Percentiles rank a stretch among this genome's conserved stretches.
These are phyloP conservation scores for Galagoides demidoff DNA, from an alignment of 2,797 vertebrate species.

Conservation along the genomic window DNA sequence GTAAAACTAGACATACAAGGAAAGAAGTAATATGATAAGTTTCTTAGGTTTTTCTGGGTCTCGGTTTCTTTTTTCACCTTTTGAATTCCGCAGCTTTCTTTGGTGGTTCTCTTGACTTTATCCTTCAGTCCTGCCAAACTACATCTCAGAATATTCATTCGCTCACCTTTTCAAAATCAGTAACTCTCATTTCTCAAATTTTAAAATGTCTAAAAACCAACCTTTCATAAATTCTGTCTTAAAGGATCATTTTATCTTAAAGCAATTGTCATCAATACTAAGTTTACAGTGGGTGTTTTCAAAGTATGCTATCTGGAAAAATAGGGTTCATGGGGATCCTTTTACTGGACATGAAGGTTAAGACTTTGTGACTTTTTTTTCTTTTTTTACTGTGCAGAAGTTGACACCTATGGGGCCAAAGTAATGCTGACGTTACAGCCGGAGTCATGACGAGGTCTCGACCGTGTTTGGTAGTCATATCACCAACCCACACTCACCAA, in stretches of 20 bases:
- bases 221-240: not conserved
- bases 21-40: not conserved
- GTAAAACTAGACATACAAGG: no score
- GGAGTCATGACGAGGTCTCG: not conserved
- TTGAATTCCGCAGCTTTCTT: not conserved
- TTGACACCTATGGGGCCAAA: not conserved
- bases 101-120: not conserved
- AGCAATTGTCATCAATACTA: not conserved
- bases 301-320: not conserved
- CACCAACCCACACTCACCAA: not conserved
- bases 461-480: not conserved
- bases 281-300: not conserved
- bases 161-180: not conserved
- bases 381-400: not conserved
- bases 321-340: rapidly evolving
- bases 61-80: not conserved
- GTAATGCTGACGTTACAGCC: not conserved
- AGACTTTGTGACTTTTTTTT: not conserved
- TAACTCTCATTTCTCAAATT: not conserved
- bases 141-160: not conserved
- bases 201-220: not conserved
- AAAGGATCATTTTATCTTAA: not conserved
- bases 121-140: rapidly evolving
- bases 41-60: not conserved
- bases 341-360: not conserved